Base-by-base conservation (phyloP, 35 echinoderm and acorn worm genomes). In the Ophiothrix spiculata region DNA sequence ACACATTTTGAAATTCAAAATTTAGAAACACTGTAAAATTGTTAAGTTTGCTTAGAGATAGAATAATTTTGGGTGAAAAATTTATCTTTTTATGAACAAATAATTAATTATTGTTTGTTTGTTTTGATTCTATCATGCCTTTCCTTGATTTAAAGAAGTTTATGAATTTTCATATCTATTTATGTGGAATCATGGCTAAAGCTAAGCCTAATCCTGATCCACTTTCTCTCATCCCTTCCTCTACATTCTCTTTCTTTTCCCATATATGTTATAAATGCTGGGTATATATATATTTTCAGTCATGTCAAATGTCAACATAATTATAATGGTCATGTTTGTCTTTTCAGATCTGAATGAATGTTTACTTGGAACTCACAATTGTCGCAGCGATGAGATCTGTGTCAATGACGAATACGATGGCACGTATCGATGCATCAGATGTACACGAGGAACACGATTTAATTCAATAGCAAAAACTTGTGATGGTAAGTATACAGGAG, bases 401-500 rank as follows among this genome's bases (percentile, higher is more conserved):
- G 31, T 79, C 32, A 87, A 87, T 40, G 60, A 69, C 29, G 60
- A 15, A 49, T 54, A 33, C 34, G 32, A 34, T 28, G 74, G 85
- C 21, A 49, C 85, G 31, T 87, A 78, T 37, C 38, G 38, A 32
- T 87, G 84, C 37, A 41, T 78, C 17, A 41, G 76, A 56, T 39
- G 76, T 0, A 40, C 23, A 32, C 38, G 40, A 17, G 28, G 75
- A 32, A 84, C 54, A 25, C 34, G 21, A 25, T 40, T 77, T 34
- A 76, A 92, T 82, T 29, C 36, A n/a, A 12, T 40, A 40, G 40
- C 35, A 12, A 35, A 75, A 31, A 74, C 54, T 42, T 92, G 90
- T 87, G 35, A 56, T 56, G 90, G 85, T 92, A 83, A 77, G 90
- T 35, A 84, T 77, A 38, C 23, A n/a, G n/a, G n/a, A n/a, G n/a